These are phyloP conservation scores for Cetonia aurata DNA, from an alignment of 2,888 invertebrate genomes.

Conservation along the genomic window DNA sequence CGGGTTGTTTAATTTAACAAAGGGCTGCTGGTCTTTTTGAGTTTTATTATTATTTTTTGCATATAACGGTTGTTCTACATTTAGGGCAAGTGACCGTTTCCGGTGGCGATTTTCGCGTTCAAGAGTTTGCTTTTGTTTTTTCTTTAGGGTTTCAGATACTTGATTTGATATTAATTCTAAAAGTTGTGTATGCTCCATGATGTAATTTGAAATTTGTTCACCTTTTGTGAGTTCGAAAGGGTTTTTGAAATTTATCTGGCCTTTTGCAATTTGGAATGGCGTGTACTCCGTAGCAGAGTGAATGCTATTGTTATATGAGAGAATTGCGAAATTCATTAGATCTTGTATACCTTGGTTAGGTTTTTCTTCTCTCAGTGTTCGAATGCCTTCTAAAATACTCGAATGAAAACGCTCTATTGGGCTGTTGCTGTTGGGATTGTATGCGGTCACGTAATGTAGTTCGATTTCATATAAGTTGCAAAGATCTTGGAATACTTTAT, in stretches of 20 bases:
- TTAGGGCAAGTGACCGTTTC: constrained; percentile 1
- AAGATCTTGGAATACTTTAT: constrained; percentile 47
- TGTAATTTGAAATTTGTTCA: constrained; percentile 32
- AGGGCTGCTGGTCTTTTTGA: constrained; percentile 8
- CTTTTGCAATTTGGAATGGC: constrained; percentile 46
- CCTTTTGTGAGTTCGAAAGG: constrained; percentile 40
- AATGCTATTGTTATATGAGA: constrained; percentile 46
- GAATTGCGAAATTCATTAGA: constrained; percentile 33
- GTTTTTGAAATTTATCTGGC: constrained; percentile 44
- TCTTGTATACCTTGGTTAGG: constrained; percentile 18
- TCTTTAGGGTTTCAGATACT: constrained; percentile 8
- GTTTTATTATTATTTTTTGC: constrained; percentile 1
- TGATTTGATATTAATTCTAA: constrained; percentile 20
- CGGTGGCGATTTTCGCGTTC: constrained; percentile 20
- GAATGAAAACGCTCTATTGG: constrained; percentile 50
- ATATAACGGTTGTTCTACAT: not conserved
- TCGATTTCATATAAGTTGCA: constrained; percentile 48
- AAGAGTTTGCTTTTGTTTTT: constrained; percentile 28
- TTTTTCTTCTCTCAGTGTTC: constrained; percentile 37
- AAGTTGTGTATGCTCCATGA: constrained; percentile 34
- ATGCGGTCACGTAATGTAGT: constrained; percentile 47
- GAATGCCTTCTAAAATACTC: constrained; percentile 47
- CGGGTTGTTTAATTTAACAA: constrained; percentile 16
- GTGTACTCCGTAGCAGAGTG: constrained; percentile 46
- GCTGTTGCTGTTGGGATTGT: constrained; percentile 49